Base-by-base conservation (phyloP, 2,113 vertebrate genomes). In the Podarcis raffonei region DNA sequence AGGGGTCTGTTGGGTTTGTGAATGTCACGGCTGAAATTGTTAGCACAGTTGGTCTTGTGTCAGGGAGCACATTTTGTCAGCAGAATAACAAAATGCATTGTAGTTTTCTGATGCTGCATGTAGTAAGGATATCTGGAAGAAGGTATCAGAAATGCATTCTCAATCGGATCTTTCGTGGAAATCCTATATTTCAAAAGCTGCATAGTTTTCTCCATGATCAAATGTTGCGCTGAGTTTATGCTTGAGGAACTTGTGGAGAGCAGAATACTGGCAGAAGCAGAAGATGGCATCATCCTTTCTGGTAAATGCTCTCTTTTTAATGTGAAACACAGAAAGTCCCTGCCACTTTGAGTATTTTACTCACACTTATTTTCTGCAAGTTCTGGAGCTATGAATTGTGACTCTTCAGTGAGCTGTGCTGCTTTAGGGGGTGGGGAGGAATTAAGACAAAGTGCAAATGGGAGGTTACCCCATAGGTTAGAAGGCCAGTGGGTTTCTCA, bases 51-150 rank as follows among this genome's bases (percentile, higher is more conserved):
- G 85, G 77, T 88, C 76, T 79, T 92, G 74, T 0, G 0, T 69
- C 85, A 30, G 59, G 88, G 90, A 91, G 77, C 78, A 82, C 66
- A 27, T 82, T 65, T 95, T 74, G 89, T 95, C 91, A 90, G 76
- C 74, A 88, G 84, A 82, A 92, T 85, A 93, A 80, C 86, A 83
- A 2, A 90, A 83, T 72, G 81, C 65, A 69, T 89, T 90, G 42
- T 27, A n/a, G 86, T 90, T 69, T 18, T 66, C 16, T 69, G 30
- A 3, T 35, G 9, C 81, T 62, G 15, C 27, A 9, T 88, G 32
- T 84, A 93, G 25, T 22, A 62, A 57, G 30, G 32, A 39, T 20
- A n/a, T 81, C 72, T 39, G 86, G 93, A 81, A 0, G 5, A 87
- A 68, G 53, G 9, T 69, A 83, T 86, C 39, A 93, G 30, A 42